phyloP scores from a whole-genome alignment of 2,888 invertebrate genomes.

The Eumerus sabulonum region DNA sequence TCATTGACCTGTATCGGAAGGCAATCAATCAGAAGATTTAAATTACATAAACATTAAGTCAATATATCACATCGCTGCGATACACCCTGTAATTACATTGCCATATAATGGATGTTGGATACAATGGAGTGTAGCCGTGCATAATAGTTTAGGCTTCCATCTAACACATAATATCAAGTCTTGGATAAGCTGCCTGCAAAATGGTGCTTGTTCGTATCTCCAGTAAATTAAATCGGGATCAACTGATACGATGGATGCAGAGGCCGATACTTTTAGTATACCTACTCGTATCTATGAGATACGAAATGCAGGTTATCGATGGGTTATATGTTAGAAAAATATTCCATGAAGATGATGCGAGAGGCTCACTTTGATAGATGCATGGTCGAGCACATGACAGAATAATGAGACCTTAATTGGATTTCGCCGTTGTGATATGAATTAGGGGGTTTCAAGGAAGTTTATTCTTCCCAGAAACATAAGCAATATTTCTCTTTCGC shows the following conservation, averaged over 20 bases:
- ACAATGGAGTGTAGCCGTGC: slow-evolving; percentile 32
- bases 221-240: slow-evolving; percentile 31
- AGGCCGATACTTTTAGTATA: background rate
- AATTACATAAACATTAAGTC: slow-evolving; percentile 65
- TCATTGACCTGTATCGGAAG: slow-evolving; percentile 64
- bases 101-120: slow-evolving; percentile 50
- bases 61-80: slow-evolving; percentile 63
- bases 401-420: slow-evolving; percentile 71
- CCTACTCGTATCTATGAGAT: background rate
- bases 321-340: slow-evolving; percentile 58
- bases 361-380: slow-evolving; percentile 70
- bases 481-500: slow-evolving; percentile 5
- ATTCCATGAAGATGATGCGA: slow-evolving; percentile 24
- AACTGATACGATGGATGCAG: background rate
- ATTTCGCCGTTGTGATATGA: slow-evolving; percentile 59
- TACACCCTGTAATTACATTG: slow-evolving; percentile 66
- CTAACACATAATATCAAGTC: slow-evolving; percentile 44
- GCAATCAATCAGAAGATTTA: slow-evolving; percentile 68
- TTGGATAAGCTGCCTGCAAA: slow-evolving; percentile 20
- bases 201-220: slow-evolving; percentile 20
- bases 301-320: slow-evolving; percentile 31
- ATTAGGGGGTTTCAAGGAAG: slow-evolving; percentile 35
- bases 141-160: slow-evolving; percentile 31
- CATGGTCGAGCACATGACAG: slow-evolving; percentile 70
- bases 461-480: slow-evolving; percentile 47